A percentile compares a stretch with the other conserved stretches of the same genome.
These are phyloP conservation scores for Cyphomyrus plagiostoma DNA, from an alignment of 2,113 vertebrate genomes.

Conservation along the genomic window DNA sequence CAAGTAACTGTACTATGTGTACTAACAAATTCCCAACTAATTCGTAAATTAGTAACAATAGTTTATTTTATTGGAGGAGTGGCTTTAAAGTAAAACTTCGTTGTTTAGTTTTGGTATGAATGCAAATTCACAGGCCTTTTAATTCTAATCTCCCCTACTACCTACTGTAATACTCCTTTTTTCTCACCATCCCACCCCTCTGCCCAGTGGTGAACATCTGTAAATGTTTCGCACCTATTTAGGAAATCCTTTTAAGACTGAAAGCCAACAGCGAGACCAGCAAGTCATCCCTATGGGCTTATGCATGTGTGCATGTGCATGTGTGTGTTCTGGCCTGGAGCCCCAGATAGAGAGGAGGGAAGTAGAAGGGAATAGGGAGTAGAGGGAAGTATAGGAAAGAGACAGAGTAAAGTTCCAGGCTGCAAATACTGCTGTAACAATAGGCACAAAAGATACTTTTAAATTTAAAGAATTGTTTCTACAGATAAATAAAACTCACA, in stretches of 20 bases:
- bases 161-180: slow-evolving; percentile 31
- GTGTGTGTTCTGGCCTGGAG: not conserved
- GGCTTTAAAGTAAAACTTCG: not conserved
- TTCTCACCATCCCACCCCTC: not conserved
- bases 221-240: slow-evolving; percentile 9
- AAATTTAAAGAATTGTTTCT: not conserved
- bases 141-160: not conserved
- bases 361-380: not conserved
- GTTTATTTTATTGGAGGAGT: not conserved
- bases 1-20: not conserved
- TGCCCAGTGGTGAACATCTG: slow-evolving; percentile 6
- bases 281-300: not conserved
- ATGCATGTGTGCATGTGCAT: not conserved
- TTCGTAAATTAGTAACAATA: not conserved
- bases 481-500: not conserved
- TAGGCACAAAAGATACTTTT: not conserved
- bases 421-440: no score
- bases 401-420: slow-evolving; percentile 1
- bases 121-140: not conserved
- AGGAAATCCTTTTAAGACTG: slow-evolving; percentile 15
- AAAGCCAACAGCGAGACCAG: not conserved
- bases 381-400: not conserved
- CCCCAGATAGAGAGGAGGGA: not conserved
- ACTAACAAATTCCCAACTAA: not conserved
- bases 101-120: not conserved